A percentile compares a stretch with the other conserved stretches of the same genome.
These are phyloP conservation scores for Urechis unicinctus DNA, from an alignment of 2,888 invertebrate species.

Conservation along the genomic window DNA sequence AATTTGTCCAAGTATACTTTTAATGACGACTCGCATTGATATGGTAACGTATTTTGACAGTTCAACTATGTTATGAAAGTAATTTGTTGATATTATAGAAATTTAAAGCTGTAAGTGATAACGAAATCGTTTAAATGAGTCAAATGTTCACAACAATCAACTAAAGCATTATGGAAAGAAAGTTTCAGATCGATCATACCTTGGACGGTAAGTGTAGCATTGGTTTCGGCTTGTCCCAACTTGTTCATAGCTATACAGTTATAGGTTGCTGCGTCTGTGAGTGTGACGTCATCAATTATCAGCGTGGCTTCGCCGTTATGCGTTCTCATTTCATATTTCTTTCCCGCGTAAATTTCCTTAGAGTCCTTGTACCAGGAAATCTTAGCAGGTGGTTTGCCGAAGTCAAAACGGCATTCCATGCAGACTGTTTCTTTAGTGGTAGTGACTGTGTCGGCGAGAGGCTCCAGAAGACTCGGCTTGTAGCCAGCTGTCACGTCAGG, in stretches of 20 bases:
- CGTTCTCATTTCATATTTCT: conserved; percentile 15
- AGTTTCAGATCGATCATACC: too few relatives aligned
- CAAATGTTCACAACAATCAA: too few relatives aligned
- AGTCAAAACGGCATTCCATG: conserved; percentile 19
- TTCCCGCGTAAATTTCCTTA: conserved; percentile 42
- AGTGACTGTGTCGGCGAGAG: conserved; percentile 17
- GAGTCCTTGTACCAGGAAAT: conserved; percentile 20
- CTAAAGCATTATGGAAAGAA: too few relatives aligned
- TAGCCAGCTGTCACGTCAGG: conserved; percentile 14
- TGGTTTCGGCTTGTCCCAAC: conserved; percentile 63
- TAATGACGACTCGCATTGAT: too few relatives aligned
- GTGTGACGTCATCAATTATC: conserved; percentile 65
- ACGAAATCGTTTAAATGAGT: too few relatives aligned
- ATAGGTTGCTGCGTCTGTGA: conserved; percentile 70
- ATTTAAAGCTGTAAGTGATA: too few relatives aligned
- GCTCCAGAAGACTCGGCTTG: conserved; percentile 15
- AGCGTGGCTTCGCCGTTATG: conserved; percentile 53
- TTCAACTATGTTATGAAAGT: too few relatives aligned
- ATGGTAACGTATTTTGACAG: too few relatives aligned
- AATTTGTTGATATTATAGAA: too few relatives aligned
- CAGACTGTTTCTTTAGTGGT: conserved; percentile 14
- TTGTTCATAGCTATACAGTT: conserved; percentile 65
- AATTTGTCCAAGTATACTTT: too few relatives aligned
- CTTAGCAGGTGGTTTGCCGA: conserved; percentile 22
- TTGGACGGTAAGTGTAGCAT: conserved; percentile 62